Evolutionary conservation across 1,140 invertebrate species (phyloP).

Genomic region (Tetramorium parvispinum): DNA sequence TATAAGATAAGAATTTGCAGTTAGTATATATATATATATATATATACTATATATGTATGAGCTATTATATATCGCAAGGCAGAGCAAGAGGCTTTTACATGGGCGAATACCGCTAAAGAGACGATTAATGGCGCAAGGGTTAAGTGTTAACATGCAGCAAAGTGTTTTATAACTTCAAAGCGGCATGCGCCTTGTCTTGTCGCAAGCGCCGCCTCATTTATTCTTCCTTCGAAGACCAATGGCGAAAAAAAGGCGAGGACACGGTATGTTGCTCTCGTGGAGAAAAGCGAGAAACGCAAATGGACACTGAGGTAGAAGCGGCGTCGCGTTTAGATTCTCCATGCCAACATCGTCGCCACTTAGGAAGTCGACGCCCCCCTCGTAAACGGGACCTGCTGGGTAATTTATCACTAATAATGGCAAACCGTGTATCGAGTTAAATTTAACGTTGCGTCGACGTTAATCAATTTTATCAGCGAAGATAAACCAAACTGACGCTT

Average conservation of each 20-base stretch:
- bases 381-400: slow-evolving; percentile 61
- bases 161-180: slow-evolving; percentile 76
- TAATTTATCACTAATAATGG: slow-evolving; percentile 81
- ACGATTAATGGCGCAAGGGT: slow-evolving; percentile 73
- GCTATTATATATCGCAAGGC: slow-evolving; percentile 24
- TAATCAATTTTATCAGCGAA: slow-evolving; percentile 82
- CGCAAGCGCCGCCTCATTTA: slow-evolving; percentile 67
- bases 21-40: too few species aligned
- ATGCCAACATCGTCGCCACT: slow-evolving; percentile 50
- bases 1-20: too few species aligned
- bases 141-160: slow-evolving; percentile 74
- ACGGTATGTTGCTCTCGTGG: neutral
- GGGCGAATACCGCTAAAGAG: slow-evolving; percentile 19
- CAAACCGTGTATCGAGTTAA: slow-evolving; percentile 75
- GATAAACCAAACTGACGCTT: slow-evolving; percentile 79
- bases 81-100: slow-evolving; percentile 42
- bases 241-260: slow-evolving; percentile 44
- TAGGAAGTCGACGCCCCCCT: slow-evolving; percentile 49
- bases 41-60: too few species aligned
- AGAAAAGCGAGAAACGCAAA: slow-evolving; percentile 35
- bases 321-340: slow-evolving; percentile 10
- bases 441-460: slow-evolving; percentile 78
- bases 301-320: slow-evolving; percentile 29
- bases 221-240: slow-evolving; percentile 69
- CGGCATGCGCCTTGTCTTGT: slow-evolving; percentile 74